Percentiles rank a stretch among this genome's conserved stretches.
phyloP scores from a whole-genome alignment of 2,113 vertebrate genomes.

The Aspiorhynchus laticeps region DNA sequence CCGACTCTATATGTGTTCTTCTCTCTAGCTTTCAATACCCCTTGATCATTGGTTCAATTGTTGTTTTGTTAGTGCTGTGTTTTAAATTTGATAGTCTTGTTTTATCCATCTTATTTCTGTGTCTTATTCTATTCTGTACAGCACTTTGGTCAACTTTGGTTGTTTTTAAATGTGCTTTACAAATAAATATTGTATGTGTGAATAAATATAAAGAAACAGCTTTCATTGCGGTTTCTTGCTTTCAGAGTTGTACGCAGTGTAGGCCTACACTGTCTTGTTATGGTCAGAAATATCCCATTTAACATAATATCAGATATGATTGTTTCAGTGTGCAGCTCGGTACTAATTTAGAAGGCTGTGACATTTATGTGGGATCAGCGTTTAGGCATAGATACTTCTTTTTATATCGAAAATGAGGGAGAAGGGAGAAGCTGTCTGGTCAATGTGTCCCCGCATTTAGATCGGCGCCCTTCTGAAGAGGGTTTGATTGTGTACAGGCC shows the following conservation, averaged over 20 bases:
- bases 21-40: no score
- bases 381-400: conserved; percentile 36
- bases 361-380: conserved; percentile 44
- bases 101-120: no score
- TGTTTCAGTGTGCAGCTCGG: conserved; percentile 3
- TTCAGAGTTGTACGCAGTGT: neutral
- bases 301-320: conserved; percentile 9
- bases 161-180: no score
- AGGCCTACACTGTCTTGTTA: neutral
- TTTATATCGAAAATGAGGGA: conserved; percentile 53
- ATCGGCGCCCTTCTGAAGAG: conserved; percentile 42
- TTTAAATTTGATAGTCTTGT: no score
- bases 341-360: conserved; percentile 25
- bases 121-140: no score
- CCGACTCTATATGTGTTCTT: no score
- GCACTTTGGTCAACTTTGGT: no score
- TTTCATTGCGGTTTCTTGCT: neutral
- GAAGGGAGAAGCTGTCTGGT: conserved; percentile 38
- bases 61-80: no score
- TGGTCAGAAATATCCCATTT: neutral
- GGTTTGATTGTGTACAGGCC: conserved; percentile 26
- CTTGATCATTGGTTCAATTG: no score
- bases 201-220: neutral
- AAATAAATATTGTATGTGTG: no score
- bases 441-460: conserved; percentile 42